A percentile compares a stretch with the other conserved stretches of the same genome.
Evolutionary conservation across 2,113 vertebrate species (phyloP).

Genomic region (Psettodes erumei): DNA sequence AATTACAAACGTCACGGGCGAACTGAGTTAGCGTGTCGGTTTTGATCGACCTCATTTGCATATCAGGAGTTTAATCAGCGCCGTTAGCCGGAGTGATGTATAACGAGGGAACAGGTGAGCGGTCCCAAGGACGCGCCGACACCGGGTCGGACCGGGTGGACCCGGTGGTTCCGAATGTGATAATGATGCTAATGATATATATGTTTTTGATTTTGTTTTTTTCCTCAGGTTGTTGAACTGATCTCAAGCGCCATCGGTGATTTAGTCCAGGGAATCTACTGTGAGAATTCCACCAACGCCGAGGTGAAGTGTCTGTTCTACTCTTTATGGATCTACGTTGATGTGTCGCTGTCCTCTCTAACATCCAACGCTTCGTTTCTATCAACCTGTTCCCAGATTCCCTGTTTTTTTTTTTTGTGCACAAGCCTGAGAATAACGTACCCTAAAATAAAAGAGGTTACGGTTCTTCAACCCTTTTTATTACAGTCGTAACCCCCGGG

Average conservation of each 20-base stretch:
- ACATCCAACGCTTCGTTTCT: too few species aligned
- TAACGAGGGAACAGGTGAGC: constrained; percentile 38
- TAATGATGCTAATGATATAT: background rate
- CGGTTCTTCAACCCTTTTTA: constrained; percentile 1
- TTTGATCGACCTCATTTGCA: constrained; percentile 60
- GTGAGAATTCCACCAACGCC: constrained; percentile 85
- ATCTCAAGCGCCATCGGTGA: constrained; percentile 97
- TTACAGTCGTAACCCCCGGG: background rate
- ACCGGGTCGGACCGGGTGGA: too few species aligned
- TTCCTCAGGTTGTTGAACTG: constrained; percentile 97
- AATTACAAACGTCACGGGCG: constrained; percentile 56
- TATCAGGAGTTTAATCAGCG: constrained; percentile 36
- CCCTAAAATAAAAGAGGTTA: constrained; percentile 15
- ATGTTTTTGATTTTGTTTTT: background rate
- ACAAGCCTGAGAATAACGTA: constrained; percentile 10
- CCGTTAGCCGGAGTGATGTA: constrained; percentile 32
- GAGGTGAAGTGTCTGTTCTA: constrained; percentile 82
- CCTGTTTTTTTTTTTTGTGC: constrained; percentile 10
- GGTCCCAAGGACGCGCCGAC: constrained; percentile 33
- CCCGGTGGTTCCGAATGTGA: too few species aligned
- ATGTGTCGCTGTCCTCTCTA: too few species aligned
- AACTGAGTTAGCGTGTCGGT: constrained; percentile 18
- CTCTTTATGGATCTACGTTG: background rate
- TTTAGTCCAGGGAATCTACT: constrained; percentile 95
- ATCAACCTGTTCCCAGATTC: background rate